phyloP scores from a whole-genome alignment of 2,888 invertebrate genomes.

The Eustalomyia histrio region DNA sequence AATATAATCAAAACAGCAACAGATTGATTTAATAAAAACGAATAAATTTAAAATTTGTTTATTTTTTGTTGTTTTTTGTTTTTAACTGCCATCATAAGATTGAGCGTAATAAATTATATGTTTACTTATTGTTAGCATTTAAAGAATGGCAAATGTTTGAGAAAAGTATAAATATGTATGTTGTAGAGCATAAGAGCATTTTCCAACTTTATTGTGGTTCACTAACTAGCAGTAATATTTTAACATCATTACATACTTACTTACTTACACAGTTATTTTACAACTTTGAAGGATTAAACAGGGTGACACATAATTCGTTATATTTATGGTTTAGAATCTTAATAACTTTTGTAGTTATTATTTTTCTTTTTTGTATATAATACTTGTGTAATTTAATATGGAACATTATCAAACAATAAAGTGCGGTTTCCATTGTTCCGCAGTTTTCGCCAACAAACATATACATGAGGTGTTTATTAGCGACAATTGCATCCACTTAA shows the following conservation, averaged over 20 bases:
- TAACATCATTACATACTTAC: neutral
- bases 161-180: neutral
- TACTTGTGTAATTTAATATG: too few relatives aligned
- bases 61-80: neutral
- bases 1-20: constrained; percentile 3
- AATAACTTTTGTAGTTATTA: too few relatives aligned
- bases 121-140: constrained; percentile 10
- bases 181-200: neutral
- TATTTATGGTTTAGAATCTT: too few relatives aligned
- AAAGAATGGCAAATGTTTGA: neutral
- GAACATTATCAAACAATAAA: too few relatives aligned
- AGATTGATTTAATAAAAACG: constrained; percentile 13
- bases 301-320: too few relatives aligned
- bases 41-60: constrained; percentile 2
- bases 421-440: too few relatives aligned
- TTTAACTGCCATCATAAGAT: constrained; percentile 4
- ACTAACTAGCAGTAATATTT: neutral
- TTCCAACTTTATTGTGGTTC: neutral
- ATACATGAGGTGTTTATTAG: too few relatives aligned
- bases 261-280: too few relatives aligned
- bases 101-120: constrained; percentile 24
- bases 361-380: too few relatives aligned
- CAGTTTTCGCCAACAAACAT: too few relatives aligned
- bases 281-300: too few relatives aligned
- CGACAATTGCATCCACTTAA: too few relatives aligned